These are phyloP conservation scores for Lathronympha strigana DNA, from an alignment of 2,888 invertebrate species.

Conservation along the genomic window DNA sequence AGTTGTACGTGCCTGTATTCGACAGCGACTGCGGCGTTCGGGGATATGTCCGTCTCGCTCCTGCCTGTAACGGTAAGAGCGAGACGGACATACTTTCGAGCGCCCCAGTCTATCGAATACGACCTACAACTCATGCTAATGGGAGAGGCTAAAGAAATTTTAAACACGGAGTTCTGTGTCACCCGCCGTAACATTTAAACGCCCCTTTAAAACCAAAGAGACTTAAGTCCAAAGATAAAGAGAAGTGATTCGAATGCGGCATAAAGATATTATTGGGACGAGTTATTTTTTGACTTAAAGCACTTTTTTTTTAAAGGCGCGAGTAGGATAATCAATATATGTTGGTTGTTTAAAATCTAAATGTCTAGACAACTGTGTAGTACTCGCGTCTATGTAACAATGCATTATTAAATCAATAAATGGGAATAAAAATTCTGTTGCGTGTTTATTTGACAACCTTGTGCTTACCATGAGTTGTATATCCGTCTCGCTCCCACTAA, in stretches of 20 bases:
- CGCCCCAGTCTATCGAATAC: no score
- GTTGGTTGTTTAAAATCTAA: constrained; percentile 28
- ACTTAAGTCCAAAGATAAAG: constrained; percentile 20
- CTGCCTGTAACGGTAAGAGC: no score
- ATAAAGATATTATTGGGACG: constrained; percentile 5
- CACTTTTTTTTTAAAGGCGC: constrained; percentile 38
- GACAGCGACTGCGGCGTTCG: no score
- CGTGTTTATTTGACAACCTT: constrained; percentile 55
- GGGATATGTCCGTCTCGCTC: no score
- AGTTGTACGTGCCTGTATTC: no score
- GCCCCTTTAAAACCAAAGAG: constrained; percentile 33
- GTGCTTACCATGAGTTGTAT: no score
- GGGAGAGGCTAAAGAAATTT: no score
- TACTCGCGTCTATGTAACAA: constrained; percentile 30
- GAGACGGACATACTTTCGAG: no score
- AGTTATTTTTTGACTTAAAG: constrained; percentile 26
- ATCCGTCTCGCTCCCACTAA: no score
- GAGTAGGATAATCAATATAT: constrained; percentile 11
- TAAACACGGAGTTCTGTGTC: neutral
- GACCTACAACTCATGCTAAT: no score
- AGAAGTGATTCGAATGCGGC: neutral
- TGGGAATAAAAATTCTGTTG: constrained; percentile 50
- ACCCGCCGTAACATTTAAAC: constrained; percentile 16
- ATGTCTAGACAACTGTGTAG: constrained; percentile 32
- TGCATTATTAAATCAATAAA: constrained; percentile 35